Conservation (phyloP, 1,140 invertebrate genomes). For the Heliothis virescens region DNA sequence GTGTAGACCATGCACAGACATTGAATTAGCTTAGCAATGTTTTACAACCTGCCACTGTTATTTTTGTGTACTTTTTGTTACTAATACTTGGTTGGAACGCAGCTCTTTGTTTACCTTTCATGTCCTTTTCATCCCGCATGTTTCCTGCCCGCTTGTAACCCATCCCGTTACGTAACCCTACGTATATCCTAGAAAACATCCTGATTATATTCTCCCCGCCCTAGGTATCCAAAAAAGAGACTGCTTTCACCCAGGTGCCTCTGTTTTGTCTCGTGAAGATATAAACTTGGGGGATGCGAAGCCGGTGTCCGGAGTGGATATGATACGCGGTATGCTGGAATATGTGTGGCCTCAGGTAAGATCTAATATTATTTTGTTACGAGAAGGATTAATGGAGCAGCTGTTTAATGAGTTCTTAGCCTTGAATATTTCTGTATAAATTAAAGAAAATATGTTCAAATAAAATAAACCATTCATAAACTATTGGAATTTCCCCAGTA, state of each 20-base stretch:
- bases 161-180: conserved; percentile 43
- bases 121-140: conserved; percentile 31
- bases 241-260: conserved; percentile 96
- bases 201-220: conserved; percentile 75
- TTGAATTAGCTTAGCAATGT: conserved; percentile 12
- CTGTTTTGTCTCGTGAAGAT: conserved; percentile 89
- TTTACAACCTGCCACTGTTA: conserved; percentile 38
- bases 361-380: conserved; percentile 28
- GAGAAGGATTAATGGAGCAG: conserved; percentile 11
- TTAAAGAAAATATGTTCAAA: background rate
- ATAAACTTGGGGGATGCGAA: conserved; percentile 87
- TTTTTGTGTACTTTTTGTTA: conserved; percentile 65
- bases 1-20: conserved; percentile 13
- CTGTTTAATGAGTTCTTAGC: background rate
- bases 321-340: conserved; percentile 94
- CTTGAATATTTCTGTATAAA: conserved; percentile 17
- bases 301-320: conserved; percentile 91
- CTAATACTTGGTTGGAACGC: conserved; percentile 83
- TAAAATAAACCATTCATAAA: no score
- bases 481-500: no score
- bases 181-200: conserved; percentile 53
- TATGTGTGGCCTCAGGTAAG: conserved; percentile 98
- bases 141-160: conserved; percentile 29
- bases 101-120: conserved; percentile 65
- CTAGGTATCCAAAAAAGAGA: conserved; percentile 89